Base-by-base conservation (phyloP, 2,888 invertebrate species). In the Oscheius sp. region DNA sequence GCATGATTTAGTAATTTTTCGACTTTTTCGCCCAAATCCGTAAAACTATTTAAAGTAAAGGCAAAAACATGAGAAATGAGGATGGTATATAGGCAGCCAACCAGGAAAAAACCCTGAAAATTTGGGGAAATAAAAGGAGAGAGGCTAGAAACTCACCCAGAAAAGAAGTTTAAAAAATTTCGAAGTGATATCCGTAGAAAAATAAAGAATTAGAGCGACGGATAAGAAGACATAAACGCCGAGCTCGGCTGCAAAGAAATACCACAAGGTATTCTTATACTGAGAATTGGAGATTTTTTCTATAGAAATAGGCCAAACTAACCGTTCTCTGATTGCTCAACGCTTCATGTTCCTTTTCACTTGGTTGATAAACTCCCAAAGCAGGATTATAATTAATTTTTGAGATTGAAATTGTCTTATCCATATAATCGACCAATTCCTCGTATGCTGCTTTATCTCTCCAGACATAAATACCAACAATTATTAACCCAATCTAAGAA, bases 381-480 rank as follows among this genome's bases (percentile, higher is more conserved):
- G 73, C 69, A 7, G 81, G 83, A 52, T 86, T 84, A 66, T 84
- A 86, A 71, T 86, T 84, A 74, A 87, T 87, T 75, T 87, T 87
- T n/a, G 84, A 85, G 58, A 87, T 86, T 56, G 78, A 74, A 25
- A 86, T 83, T 1, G 87, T 87, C 69, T 79, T 80, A 68, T 82
- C 87, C 63, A 87, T 58, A 69, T 86, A 87, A 49, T 87, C 87
- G n/a, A 86, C 82, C 9, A 86, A 46, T 58, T 86, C 83, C 63
- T 86, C 85, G 74, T 83, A 85, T 12, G 83, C 77, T 46, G 78
- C 77, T 69, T 80, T 83, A 70, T 83, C 82, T 64, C 77, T 75
- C 74, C 78, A 82, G 13, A 77, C 79, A 70, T 86, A 86, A 46
- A 74, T 56, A 1, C 75, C 29, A 13, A 78, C 72, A 27, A 76